Evolutionary conservation across 2,888 invertebrate genomes (phyloP).

Genomic region (Xylota sylvarum): DNA sequence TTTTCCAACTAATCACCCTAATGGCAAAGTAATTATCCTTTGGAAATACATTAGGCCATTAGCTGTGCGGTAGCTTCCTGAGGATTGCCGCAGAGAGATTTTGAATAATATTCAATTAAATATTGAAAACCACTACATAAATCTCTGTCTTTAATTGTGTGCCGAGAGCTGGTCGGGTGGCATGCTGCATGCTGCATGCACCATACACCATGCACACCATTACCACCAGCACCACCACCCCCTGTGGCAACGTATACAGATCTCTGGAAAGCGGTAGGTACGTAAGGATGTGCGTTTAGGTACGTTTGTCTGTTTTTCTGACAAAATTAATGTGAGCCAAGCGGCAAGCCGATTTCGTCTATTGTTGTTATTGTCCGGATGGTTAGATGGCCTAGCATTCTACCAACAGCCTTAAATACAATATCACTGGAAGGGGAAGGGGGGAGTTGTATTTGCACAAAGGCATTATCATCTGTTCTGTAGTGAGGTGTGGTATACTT

Average conservation of each 20-base stretch:
- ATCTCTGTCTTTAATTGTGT: slow-evolving; percentile 81
- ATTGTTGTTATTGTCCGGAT: slow-evolving; percentile 46
- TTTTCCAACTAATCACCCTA: slow-evolving; percentile 84
- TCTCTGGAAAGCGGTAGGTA: slow-evolving; percentile 1
- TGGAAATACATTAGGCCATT: slow-evolving; percentile 80
- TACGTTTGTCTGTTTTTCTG: slow-evolving; percentile 60
- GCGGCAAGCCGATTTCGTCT: slow-evolving; percentile 18
- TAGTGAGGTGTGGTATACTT: slow-evolving; percentile 37
- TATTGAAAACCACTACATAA: slow-evolving; percentile 83
- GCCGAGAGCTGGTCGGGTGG: slow-evolving; percentile 48
- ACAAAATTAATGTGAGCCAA: slow-evolving; percentile 58
- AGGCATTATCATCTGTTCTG: slow-evolving; percentile 58
- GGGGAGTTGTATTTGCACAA: slow-evolving; percentile 23
- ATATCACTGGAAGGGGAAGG: slow-evolving; percentile 9
- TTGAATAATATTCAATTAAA: slow-evolving; percentile 83
- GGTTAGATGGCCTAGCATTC: slow-evolving; percentile 48
- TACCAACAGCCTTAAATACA: slow-evolving; percentile 60
- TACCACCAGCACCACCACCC: neutral
- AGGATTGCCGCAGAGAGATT: slow-evolving; percentile 81
- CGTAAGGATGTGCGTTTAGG: slow-evolving; percentile 21
- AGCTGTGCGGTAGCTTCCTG: slow-evolving; percentile 83
- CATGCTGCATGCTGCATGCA: neutral
- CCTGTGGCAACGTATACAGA: neutral
- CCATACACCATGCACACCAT: neutral
- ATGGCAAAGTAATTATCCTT: slow-evolving; percentile 84